phyloP scores from a whole-genome alignment of 1,140 invertebrate species.

The Drosophila sproati region DNA sequence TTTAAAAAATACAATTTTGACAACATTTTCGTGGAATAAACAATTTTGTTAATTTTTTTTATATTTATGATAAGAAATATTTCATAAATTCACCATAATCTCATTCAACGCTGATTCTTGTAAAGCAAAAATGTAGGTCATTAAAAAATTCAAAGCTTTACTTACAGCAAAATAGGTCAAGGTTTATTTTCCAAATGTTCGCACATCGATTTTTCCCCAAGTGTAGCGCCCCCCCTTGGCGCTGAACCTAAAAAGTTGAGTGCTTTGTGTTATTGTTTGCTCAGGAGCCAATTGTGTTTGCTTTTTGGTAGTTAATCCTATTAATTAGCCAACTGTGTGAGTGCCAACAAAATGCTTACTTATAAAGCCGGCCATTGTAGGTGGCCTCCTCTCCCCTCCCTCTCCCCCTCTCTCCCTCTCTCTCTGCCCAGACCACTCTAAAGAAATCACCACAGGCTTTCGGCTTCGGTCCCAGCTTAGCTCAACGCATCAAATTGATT shows the following conservation, averaged over 20 bases:
- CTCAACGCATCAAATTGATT: slow-evolving; percentile 44
- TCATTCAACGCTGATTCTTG: too few species aligned
- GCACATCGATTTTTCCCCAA: not conserved
- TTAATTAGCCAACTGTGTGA: slow-evolving; percentile 72
- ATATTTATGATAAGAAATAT: too few species aligned
- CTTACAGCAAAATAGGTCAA: too few species aligned
- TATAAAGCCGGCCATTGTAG: slow-evolving; percentile 16
- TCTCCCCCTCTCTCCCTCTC: too few species aligned
- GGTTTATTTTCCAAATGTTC: too few species aligned
- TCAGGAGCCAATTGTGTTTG: slow-evolving; percentile 78
- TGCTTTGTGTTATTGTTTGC: slow-evolving; percentile 79
- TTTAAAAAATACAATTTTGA: too few species aligned
- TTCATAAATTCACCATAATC: too few species aligned
- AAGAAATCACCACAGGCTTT: slow-evolving; percentile 33
- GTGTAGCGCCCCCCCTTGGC: not conserved
- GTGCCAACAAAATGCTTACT: slow-evolving; percentile 30
- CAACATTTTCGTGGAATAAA: too few species aligned
- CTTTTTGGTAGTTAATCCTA: slow-evolving; percentile 82
- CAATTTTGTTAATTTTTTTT: too few species aligned
- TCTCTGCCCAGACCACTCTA: not conserved
- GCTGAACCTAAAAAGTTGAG: slow-evolving; percentile 40
- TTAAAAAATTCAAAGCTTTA: too few species aligned
- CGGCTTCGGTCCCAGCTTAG: not conserved
- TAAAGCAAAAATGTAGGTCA: too few species aligned
- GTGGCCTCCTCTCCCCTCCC: not conserved